phyloP scores from a whole-genome alignment of 2,113 vertebrate species.

The Machaerirhynchus nigripectus region DNA sequence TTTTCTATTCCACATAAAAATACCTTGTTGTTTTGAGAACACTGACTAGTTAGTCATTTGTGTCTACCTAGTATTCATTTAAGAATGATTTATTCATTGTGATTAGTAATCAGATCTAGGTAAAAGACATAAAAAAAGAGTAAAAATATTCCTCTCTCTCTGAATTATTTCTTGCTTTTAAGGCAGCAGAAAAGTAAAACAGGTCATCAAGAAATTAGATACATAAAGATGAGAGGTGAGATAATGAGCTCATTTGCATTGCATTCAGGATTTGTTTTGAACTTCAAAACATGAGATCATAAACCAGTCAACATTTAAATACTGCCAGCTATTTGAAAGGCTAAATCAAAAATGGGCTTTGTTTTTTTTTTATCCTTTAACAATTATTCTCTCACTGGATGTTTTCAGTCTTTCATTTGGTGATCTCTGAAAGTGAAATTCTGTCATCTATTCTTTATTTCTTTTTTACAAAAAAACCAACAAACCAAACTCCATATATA shows the following conservation, averaged over 20 bases:
- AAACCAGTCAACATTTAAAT: conserved; percentile 44
- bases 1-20: not conserved
- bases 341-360: conserved; percentile 17
- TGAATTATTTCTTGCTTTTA: conserved; percentile 44
- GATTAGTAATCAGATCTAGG: not conserved
- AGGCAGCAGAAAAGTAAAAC: conserved; percentile 4
- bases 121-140: conserved; percentile 1
- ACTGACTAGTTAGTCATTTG: not conserved
- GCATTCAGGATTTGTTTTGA: conserved; percentile 61
- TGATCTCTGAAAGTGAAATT: not conserved
- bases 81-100: not conserved
- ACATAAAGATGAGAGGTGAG: conserved; percentile 61
- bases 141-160: conserved; percentile 30
- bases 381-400: not conserved
- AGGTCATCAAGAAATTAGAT: conserved; percentile 63
- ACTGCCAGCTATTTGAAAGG: conserved; percentile 7
- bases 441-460: not conserved
- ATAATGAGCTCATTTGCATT: conserved; percentile 64
- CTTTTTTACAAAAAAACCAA: not conserved
- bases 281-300: conserved; percentile 47
- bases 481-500: not conserved
- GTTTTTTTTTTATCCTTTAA: not conserved
- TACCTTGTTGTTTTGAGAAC: not conserved
- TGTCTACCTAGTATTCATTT: not conserved
- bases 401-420: not conserved